These are phyloP conservation scores for Philaethria dido DNA, from an alignment of 2,888 invertebrate species.

Conservation along the genomic window DNA sequence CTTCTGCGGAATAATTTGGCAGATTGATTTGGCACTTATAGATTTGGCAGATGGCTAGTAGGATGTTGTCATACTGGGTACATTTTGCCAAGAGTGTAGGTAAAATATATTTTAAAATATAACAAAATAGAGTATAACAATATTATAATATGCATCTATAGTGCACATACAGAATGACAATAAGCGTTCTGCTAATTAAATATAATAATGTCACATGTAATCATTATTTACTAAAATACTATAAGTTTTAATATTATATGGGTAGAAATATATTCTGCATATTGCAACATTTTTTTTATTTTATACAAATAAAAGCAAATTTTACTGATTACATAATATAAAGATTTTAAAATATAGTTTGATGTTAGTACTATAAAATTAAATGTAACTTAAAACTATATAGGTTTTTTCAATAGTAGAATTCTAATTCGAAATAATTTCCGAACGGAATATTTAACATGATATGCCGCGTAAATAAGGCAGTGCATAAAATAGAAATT, in stretches of 20 bases:
- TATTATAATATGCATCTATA: too few relatives aligned
- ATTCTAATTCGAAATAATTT: neutral
- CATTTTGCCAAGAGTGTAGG: conserved; percentile 21
- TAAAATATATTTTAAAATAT: conserved; percentile 4
- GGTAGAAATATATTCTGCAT: neutral
- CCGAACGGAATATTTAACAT: neutral
- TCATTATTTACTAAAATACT: neutral
- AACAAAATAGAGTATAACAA: neutral
- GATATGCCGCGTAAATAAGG: too few relatives aligned
- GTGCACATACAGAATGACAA: too few relatives aligned
- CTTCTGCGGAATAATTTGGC: conserved; percentile 54
- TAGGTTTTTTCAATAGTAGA: neutral
- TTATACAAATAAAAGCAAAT: too few relatives aligned
- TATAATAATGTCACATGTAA: too few relatives aligned
- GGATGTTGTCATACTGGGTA: conserved; percentile 41
- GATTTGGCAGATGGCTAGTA: conserved; percentile 41
- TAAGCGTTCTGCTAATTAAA: too few relatives aligned
- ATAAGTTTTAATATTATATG: neutral
- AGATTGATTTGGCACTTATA: conserved; percentile 45
- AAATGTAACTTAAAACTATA: too few relatives aligned
- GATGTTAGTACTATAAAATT: too few relatives aligned
- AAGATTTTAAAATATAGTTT: too few relatives aligned
- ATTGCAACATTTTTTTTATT: conserved; percentile 13
- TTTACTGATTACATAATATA: too few relatives aligned
- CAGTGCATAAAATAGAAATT: too few relatives aligned